phyloP scores from a whole-genome alignment of 1,140 invertebrate species.

The Popillia japonica region DNA sequence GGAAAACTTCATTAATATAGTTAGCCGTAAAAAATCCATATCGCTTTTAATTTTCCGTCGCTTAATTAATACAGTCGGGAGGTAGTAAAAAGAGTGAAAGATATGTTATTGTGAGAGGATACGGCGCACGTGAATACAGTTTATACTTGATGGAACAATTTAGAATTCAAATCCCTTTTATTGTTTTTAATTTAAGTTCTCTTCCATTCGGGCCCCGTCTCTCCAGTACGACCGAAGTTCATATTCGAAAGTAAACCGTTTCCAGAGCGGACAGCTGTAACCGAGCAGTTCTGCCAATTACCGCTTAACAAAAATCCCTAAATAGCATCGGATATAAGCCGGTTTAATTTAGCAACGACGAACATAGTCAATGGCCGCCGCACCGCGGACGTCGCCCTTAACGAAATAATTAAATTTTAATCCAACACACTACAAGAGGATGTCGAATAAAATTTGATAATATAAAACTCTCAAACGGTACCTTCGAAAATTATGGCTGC shows the following conservation, averaged over 20 bases:
- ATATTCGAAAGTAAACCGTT: conserved; percentile 43
- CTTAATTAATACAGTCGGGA: conserved; percentile 25
- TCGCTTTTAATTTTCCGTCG: conserved; percentile 26
- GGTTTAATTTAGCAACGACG: conserved; percentile 37
- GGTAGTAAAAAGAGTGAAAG: conserved; percentile 23
- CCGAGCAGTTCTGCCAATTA: conserved; percentile 47
- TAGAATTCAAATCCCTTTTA: conserved; percentile 46
- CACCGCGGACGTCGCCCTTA: conserved; percentile 40
- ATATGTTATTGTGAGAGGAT: conserved; percentile 25
- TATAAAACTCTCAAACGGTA: conserved; percentile 30
- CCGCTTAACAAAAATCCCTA: conserved; percentile 49
- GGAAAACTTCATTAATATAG: conserved; percentile 16
- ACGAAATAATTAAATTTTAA: conserved; percentile 50
- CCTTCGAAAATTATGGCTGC: neutral
- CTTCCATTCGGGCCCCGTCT: conserved; percentile 20
- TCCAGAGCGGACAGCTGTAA: conserved; percentile 44
- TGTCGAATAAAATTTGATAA: conserved; percentile 48
- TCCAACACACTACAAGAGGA: conserved; percentile 44
- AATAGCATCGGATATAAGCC: conserved; percentile 42
- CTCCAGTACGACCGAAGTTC: conserved; percentile 32
- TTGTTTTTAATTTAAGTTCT: conserved; percentile 45
- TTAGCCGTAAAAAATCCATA: neutral
- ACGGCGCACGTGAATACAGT: conserved; percentile 12
- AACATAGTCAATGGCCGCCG: conserved; percentile 41
- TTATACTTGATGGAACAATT: conserved; percentile 41